Evolutionary conservation across 2,113 vertebrate species (phyloP), one percentile per base, ranked within the genome.

Genomic region (rabbit (Oryctolagus cuniculus)): DNA sequence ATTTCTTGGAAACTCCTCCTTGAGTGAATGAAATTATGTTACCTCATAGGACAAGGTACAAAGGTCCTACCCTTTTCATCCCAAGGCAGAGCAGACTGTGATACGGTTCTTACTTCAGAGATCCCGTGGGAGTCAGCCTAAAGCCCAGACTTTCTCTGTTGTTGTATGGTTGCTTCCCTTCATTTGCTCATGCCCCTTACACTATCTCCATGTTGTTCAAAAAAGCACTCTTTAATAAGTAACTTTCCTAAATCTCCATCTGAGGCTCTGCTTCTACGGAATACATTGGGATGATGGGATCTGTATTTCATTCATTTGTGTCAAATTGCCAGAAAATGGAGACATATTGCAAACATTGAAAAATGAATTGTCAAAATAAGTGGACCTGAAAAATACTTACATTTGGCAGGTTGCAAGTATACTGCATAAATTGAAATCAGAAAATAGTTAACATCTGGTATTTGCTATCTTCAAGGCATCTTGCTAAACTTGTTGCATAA

Each of bases 171-270:
- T 90, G 36, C n/a, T 75, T 91, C 24, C 12, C 5, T 79, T 90
- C 51, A 24, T 12, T 34, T 53, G 61, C 2, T 63, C 64, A 22
- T 29, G 24, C 38, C 10, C n/a, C 74, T 82, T 86, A 12, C 21
- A 19, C 29, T 87, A 21, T 51, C 29, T 6, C 3, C 51, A 36
- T 63, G 84, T 81, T 80, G 61, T 61, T 19, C 67, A 67, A 31
- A 96, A 85, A 58, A 85, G 80, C 17, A 85, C 80, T 89, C 63
- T 69, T 91, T 91, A 85, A 75, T 93, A 74, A 94, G 95, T 92
- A 53, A 90, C 77, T 93, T 93, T 82, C 38, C 34, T 88, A 90
- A 92, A 44, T 86, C n/a, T 21, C 6, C n/a, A 17, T 72, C 58
- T 69, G 64, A 86, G 22, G 19, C 44, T 94, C 73, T 36, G 6